Evolutionary conservation across 2,113 vertebrate species (phyloP), one percentile per base, ranked within the genome.

Genomic region (Cryptotis parvus): DNA sequence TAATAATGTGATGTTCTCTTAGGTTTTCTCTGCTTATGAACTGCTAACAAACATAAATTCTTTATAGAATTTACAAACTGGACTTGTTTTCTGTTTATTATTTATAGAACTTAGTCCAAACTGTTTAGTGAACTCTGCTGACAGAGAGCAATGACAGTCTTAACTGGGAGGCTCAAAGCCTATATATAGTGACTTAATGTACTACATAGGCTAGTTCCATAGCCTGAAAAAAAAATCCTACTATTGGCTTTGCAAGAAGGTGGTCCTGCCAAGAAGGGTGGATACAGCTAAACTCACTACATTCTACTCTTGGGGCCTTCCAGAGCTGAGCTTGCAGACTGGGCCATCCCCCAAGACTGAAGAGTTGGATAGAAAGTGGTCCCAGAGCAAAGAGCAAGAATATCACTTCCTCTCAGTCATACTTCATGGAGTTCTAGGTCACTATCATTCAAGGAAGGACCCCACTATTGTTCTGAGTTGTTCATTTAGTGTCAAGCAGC

Each of bases 71-170:
- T 92, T 61, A 72, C 37, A 63, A 41, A 72, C 39, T 72, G 52
- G 35, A 79, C 11, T 58, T 58, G 52, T 87, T 24, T 6, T 77
- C 49, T 90, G 69, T 22, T 52, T 49, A 84, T 49, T 82, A 68
- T 80, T 84, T 83, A 35, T n/a, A n/a, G 35, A 61, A 73, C 63
- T 65, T 52, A 58, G 27, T 76, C 26, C 33, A 84, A 66, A 79
- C 29, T 77, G 52, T 73, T 79, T 74, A 63, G 66, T 61, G 65
- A 90, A 22, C 18, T 87, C 74, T 94, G 45, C 76, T 88, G 72
- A 20, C n/a, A 74, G 76, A 92, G 9, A 20, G 26, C 75, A 91
- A 52, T 16, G 43, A 39, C 76, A 87, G 9, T 87, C 33, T 89
- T 78, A 76, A 77, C 5, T 31, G 6, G 5, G 22, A 77, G 16